Evolutionary conservation across 2,888 invertebrate species (phyloP).

Genomic region (Pyrocoelia pectoralis): DNA sequence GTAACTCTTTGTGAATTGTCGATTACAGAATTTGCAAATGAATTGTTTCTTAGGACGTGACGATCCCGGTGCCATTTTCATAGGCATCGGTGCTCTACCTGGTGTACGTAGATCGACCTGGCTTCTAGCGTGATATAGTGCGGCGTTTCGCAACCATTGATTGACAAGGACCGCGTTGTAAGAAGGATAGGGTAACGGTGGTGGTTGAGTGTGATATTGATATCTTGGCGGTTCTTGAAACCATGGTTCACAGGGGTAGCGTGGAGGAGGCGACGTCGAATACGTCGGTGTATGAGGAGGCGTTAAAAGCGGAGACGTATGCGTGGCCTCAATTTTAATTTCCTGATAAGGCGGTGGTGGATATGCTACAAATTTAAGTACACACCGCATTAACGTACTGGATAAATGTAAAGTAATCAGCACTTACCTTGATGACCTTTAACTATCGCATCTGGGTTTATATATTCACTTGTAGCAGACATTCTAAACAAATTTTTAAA

Average conservation of each 20-base stretch:
- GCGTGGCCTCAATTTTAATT: conserved; percentile 58
- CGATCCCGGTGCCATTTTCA: conserved; percentile 62
- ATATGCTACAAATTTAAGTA: conserved; percentile 27
- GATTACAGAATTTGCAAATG: conserved; percentile 96
- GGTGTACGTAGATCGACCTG: conserved; percentile 47
- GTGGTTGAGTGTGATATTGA: conserved; percentile 63
- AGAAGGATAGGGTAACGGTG: conserved; percentile 51
- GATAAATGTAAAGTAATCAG: not conserved
- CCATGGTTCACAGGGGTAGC: conserved; percentile 41
- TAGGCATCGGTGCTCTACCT: conserved; percentile 62
- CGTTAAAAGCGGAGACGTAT: conserved; percentile 66
- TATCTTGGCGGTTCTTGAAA: conserved; percentile 49
- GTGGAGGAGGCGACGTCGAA: conserved; percentile 50
- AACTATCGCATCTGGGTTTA: conserved; percentile 31
- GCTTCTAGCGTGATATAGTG: conserved; percentile 66
- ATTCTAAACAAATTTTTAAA: conserved; percentile 15
- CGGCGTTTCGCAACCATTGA: conserved; percentile 78
- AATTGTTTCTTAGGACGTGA: conserved; percentile 82
- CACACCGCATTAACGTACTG: not conserved
- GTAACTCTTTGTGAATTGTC: conserved; percentile 98
- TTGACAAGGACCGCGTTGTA: conserved; percentile 70
- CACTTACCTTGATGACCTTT: conserved; percentile 37
- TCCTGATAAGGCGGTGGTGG: conserved; percentile 36
- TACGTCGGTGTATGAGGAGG: conserved; percentile 79
- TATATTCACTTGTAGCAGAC: conserved; percentile 38